Evolutionary conservation across 1,140 invertebrate species (phyloP), one percentile per base, ranked within the genome.

Genomic region (Tetramorium simillimum): DNA sequence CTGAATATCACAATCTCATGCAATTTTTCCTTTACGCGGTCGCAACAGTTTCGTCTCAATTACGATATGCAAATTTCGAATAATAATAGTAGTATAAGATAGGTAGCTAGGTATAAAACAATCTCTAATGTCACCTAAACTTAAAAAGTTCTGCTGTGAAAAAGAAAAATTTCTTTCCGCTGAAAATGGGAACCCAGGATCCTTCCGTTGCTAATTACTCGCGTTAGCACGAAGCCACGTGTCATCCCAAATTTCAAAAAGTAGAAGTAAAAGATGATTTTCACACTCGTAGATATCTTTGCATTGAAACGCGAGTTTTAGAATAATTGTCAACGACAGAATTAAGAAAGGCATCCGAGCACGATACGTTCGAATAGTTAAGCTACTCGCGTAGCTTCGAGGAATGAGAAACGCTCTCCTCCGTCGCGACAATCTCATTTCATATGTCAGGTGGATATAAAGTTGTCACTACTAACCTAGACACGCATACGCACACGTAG

Each of bases 381-480:
- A 24, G 46, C n/a, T 70, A 53, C 62, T 67, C 9, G 28, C 16
- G n/a, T 80, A 69, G 40, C 21, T 58, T 16, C 24, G 21, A 73
- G 28, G 53, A 85, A 86, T 90, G 90, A 93, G 87, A 91, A 69
- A 87, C 85, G 78, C 88, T 90, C 63, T 67, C n/a, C 63, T 67
- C n/a, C n/a, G 67, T 85, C 82, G 63, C 89, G 80, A 90, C 87
- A 93, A 91, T 87, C 88, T 92, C 88, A 90, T 92, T 92, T 92
- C 72, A 91, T 92, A 90, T 92, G 92, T 92, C 78, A 90, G 70
- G 85, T 91, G 85, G 81, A 89, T 91, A 89, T 86, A 92, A 90
- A 91, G 91, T 92, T 92, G 91, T 92, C 90, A 92, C 91, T 93
- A 92, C 88, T 93, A 94, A 94, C 93, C 92, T 93, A 94, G 93